Evolutionary conservation across 2,797 vertebrate species (phyloP).

Genomic region (Naso thynnoides): DNA sequence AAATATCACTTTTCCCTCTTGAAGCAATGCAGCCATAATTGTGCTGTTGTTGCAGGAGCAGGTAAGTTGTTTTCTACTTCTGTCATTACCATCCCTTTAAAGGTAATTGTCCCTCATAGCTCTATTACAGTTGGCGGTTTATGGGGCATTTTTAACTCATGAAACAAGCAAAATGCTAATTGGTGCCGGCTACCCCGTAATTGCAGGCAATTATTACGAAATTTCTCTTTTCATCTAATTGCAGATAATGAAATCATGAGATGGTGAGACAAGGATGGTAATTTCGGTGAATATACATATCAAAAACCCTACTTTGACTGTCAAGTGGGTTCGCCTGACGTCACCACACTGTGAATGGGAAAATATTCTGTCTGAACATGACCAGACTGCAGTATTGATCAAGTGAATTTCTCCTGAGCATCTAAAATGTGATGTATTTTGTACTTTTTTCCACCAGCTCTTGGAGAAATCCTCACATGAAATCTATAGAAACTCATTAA

Average conservation of each 20-base stretch:
- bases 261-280: constrained; percentile 70
- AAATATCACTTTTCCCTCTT: constrained; percentile 7
- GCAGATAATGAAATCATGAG: constrained; percentile 77
- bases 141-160: constrained; percentile 62
- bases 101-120: constrained; percentile 61
- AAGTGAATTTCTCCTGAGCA: neutral
- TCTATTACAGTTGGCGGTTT: constrained; percentile 54
- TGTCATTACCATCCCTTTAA: constrained; percentile 64
- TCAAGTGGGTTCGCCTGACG: constrained; percentile 64
- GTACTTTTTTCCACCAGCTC: neutral
- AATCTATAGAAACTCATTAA: constrained; percentile 17
- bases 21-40: neutral
- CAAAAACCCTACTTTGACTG: constrained; percentile 69
- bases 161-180: constrained; percentile 85
- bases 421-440: neutral
- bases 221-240: constrained; percentile 81
- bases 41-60: constrained; percentile 28
- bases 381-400: neutral
- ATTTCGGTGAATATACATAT: constrained; percentile 78
- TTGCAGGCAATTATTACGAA: constrained; percentile 82
- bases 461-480: constrained; percentile 11
- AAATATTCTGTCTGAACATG: constrained; percentile 18
- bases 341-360: constrained; percentile 52
- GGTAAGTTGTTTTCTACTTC: constrained; percentile 62
- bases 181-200: constrained; percentile 69